Evolutionary conservation across 1,140 invertebrate genomes (phyloP), one percentile per base, ranked within the genome.

Genomic region (Musca domestica): DNA sequence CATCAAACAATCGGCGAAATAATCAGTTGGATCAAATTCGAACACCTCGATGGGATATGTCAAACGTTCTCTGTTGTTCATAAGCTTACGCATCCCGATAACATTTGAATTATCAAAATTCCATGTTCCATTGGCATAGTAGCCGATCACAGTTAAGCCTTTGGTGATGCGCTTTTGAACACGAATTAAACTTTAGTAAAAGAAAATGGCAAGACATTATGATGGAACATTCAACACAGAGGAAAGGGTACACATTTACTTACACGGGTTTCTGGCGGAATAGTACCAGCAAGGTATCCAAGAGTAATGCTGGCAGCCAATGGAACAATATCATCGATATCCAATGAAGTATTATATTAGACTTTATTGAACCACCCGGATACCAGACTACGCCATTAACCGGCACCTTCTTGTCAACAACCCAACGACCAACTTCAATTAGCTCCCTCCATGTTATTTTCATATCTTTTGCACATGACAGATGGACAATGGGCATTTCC

Each of bases 81-180:
- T 78, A 9, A 84, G 77, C 41, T 81, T 72, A 54, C 91, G 80
- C 2, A 89, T 65, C 5, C 83, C 67, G 0, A 80, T 63, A 7
- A 83, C 82, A 72, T 88, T 86, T 0, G 86, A 83, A 69, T 87
- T 85, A 23, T 88, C 85, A 75, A 93, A 93, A 71, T 92, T 90
- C 91, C 92, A 93, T 68, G 92, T 90, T 74, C 92, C 92, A 74
- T 92, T 93, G 0, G 91, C 91, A 75, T 93, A 93, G 74, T 93
- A 93, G 73, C 93, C 91, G 70, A 93, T 92, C 0, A 93, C 90
- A 72, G 93, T 91, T 71, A 92, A 92, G 1, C 91, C 92, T 83
- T 93, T 93, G 71, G 84, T 85, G 70, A 93, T 92, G 22, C 91
- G 85, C 51, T 88, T 87, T 69, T 93, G 92, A 0, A 93, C 88